phyloP scores from a whole-genome alignment of 1,140 invertebrate genomes.

The Drosophila auraria region DNA sequence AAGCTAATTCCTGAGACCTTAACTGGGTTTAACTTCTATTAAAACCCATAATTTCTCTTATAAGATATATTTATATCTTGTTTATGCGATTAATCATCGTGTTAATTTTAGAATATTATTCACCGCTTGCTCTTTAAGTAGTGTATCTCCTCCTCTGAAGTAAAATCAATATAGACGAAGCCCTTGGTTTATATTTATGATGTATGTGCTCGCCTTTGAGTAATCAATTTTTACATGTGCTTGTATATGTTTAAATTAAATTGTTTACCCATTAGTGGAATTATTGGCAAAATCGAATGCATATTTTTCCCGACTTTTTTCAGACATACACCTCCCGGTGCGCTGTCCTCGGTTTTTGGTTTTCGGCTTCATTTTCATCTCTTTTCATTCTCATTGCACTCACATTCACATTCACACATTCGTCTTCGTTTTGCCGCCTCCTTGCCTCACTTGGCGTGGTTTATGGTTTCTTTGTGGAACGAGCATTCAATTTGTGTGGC shows the following conservation, averaged over 20 bases:
- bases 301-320: constrained; percentile 1
- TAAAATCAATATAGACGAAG: not conserved
- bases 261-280: constrained; percentile 23
- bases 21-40: no score
- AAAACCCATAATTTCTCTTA: not conserved
- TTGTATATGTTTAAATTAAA: constrained; percentile 20
- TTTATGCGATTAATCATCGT: no score
- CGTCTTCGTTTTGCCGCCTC: not conserved
- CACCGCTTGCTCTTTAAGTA: not conserved
- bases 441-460: constrained; percentile 10
- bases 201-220: not conserved
- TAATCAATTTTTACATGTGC: constrained; percentile 7
- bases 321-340: constrained; percentile 11
- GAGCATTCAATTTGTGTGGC: constrained; percentile 55
- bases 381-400: not conserved
- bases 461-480: constrained; percentile 30
- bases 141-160: not conserved
- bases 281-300: constrained; percentile 31
- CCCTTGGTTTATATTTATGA: not conserved
- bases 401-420: constrained; percentile 13
- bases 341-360: constrained; percentile 10
- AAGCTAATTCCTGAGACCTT: no score
- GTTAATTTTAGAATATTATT: not conserved
- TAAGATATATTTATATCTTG: no score
- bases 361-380: not conserved